A percentile compares a stretch with the other conserved stretches of the same genome.
Evolutionary conservation across 2,888 invertebrate species (phyloP).

Genomic region (Seira sanloemensis): DNA sequence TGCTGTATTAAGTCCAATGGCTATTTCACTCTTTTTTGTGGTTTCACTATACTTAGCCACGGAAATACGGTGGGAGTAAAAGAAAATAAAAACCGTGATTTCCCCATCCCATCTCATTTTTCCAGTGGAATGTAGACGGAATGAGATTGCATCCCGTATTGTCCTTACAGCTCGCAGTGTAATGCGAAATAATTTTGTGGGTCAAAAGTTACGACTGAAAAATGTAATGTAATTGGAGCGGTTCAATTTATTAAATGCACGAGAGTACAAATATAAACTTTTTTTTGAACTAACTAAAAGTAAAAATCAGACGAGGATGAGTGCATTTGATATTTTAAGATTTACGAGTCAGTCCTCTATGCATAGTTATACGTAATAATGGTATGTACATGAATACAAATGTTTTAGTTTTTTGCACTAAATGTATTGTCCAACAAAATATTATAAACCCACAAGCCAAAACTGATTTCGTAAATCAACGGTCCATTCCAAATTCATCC

Average conservation of each 20-base stretch:
- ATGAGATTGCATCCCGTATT: neutral
- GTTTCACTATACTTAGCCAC: neutral
- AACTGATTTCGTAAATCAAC: conserved; percentile 49
- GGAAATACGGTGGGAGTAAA: neutral
- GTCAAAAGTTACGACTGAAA: conserved; percentile 7
- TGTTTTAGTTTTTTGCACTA: neutral
- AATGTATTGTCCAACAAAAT: conserved; percentile 1
- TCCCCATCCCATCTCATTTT: conserved; percentile 28
- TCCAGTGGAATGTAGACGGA: neutral
- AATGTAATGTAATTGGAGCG: neutral
- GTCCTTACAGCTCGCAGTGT: neutral
- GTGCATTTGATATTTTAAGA: conserved; percentile 7
- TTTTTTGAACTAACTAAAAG: no score
- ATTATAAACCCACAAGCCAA: conserved; percentile 24
- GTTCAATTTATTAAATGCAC: no score
- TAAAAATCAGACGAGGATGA: neutral
- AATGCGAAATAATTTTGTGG: neutral
- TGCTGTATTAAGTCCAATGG: conserved; percentile 9
- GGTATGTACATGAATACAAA: no score
- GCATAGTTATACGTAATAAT: no score
- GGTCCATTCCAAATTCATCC: conserved; percentile 41
- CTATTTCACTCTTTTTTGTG: neutral
- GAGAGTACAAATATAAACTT: no score
- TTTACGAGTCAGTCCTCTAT: neutral
- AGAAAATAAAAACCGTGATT: conserved; percentile 19